Base-by-base conservation (phyloP, 2,797 vertebrate genomes). In the Bradypodion ventrale region DNA sequence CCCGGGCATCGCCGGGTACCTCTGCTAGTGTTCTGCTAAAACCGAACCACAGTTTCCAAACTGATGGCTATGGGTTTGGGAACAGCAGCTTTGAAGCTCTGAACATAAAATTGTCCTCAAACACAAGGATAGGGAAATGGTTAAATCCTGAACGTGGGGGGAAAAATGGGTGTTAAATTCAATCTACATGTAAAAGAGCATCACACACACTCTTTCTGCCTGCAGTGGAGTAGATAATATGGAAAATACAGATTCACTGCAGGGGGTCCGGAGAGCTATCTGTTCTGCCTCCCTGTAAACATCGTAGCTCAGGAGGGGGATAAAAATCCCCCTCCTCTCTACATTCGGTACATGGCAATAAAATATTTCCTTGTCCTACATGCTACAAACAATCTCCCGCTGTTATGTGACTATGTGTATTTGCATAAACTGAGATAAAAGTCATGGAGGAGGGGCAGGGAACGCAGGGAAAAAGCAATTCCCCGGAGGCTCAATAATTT, bases 151-250 rank as follows among this genome's bases (percentile, higher is more conserved):
- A 85, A 69, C 2, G 62, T 80, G 37, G 59, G 35, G 37, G 59
- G 35, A 29, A 80, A 85, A 85, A 16, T 37, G 32, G 78, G 78
- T 81, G 78, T 78, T 69, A 81, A 85, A 85, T 85, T 81, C 84
- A 85, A 85, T 85, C 73, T 85, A 75, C 84, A 81, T 85, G 84
- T 69, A 85, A 85, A 85, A 85, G 78, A 85, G 78, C 84, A 76
- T 81, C n/a, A 44, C 21, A 7, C 46, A 59, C 42, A 44, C 29
- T 72, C 68, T 60, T 75, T 56, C 72, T 35, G 72, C 78, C 84
- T 85, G 84, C 84, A 85, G 40, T 69, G 21, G 70, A 37, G 72
- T 42, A 85, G 84, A 85, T 85, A 85, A 85, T 81, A 85, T 85
- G 84, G 84, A 85, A 85, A 85, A 85, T 69, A 80, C 65, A 25